Conservation (phyloP, 2,113 vertebrate species). For the Lepidothrix coronata region DNA sequence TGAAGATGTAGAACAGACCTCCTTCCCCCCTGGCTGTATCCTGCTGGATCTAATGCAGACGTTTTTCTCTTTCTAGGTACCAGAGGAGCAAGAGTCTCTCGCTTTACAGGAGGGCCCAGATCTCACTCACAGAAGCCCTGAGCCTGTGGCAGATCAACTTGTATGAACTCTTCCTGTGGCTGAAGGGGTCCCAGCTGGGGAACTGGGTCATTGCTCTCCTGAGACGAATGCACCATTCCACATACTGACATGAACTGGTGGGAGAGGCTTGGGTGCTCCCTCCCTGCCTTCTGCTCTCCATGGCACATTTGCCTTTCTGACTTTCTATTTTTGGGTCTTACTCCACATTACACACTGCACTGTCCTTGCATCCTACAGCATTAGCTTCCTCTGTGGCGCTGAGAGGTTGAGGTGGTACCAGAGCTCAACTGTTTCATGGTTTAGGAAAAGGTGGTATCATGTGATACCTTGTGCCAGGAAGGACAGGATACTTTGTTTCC, state of each 20-base stretch:
- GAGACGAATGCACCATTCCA: slow-evolving; percentile 61
- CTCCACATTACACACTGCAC: not conserved
- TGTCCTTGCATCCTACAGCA: not conserved
- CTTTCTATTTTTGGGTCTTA: not conserved
- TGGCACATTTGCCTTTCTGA: not conserved
- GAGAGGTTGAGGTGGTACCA: not conserved
- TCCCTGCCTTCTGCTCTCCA: not conserved
- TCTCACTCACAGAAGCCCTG: slow-evolving; percentile 80
- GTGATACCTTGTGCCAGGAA: not conserved
- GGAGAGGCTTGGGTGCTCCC: not conserved
- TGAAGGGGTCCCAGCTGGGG: slow-evolving; percentile 75
- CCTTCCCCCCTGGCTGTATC: not conserved
- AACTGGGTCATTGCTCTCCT: slow-evolving; percentile 77
- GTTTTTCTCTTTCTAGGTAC: slow-evolving; percentile 76
- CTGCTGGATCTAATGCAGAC: not conserved
- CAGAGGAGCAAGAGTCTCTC: slow-evolving; percentile 79
- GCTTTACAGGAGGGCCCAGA: slow-evolving; percentile 73
- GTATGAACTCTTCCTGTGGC: slow-evolving; percentile 82
- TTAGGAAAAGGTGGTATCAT: not conserved
- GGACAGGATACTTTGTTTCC: not conserved
- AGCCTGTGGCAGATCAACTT: slow-evolving; percentile 83
- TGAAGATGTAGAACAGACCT: not conserved
- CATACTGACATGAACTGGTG: slow-evolving; percentile 24
- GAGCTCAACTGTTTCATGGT: not conserved
- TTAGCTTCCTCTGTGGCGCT: not conserved